Evolutionary conservation across 1,140 invertebrate species (phyloP), one percentile per base, ranked within the genome.

Genomic region (Drosophila seguyi): DNA sequence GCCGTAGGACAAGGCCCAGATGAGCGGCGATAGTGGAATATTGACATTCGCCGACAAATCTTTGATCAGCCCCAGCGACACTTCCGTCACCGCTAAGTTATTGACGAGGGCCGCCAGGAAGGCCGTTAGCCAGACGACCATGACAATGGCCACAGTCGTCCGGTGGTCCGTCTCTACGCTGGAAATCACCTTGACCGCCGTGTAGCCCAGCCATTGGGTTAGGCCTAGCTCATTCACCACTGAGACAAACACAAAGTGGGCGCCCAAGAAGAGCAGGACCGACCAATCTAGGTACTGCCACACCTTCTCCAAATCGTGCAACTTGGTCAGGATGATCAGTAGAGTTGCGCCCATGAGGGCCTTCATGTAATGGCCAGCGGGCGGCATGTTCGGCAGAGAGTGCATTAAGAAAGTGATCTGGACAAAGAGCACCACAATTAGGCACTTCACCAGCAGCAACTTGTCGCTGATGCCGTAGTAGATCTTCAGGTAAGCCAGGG

Each of bases 41-140:
- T 93, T 72, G 2, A 96, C 86, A 79, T 95, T 95, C 20, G 94
- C 90, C 0, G 94, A 93, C 18, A 97, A 66, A 56, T 93, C 92
- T 0, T 94, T 94, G 0, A 95, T 94, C 36, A 97, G 94, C 47
- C 95, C 94, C 8, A 97, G 93, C 96, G 97, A 97, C 94, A 97
- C 96, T 2, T 96, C 96, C 0, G 96, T 95, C n/a, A 97, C 94
- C 0, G 96, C 96, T 45, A 97, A 95, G 79, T 97, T 97, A 80
- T 97, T 96, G 3, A 97, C 95, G 69, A 97, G 95, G 10, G 96
- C 95, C 3, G 96, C 96, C 0, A 95, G 94, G 2, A 96, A 25
- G 0, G 95, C 95, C 0, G 96, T 95, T 0, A 97, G 44, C 96
- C 96, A 97, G 1, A 97, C 76, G 58, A 97, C 92, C 4, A 97